These are phyloP conservation scores for Epinotia brunnichana DNA, from an alignment of 2,888 invertebrate genomes.

Conservation along the genomic window DNA sequence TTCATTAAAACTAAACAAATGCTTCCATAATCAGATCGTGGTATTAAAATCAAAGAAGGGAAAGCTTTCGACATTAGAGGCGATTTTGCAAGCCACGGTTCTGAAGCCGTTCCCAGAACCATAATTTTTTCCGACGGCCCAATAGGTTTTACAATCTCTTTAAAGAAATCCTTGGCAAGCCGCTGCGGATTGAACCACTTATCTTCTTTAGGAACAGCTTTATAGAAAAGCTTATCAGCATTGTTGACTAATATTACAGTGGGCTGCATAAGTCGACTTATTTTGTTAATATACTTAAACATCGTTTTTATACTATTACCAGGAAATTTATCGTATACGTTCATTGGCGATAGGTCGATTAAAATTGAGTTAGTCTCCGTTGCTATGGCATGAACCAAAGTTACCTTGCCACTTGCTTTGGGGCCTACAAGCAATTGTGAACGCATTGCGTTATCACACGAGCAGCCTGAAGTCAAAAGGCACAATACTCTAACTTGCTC, in stretches of 20 bases:
- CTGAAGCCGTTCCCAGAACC: conserved; percentile 86
- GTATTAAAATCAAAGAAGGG: conserved; percentile 82
- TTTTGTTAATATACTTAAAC: conserved; percentile 86
- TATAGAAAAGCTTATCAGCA: conserved; percentile 88
- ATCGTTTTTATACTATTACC: conserved; percentile 87
- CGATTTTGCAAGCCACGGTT: conserved; percentile 86
- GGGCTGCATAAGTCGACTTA: conserved; percentile 87
- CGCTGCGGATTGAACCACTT: conserved; percentile 87
- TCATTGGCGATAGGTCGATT: conserved; percentile 89
- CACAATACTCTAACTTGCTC: conserved; percentile 85
- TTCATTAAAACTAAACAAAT: conserved; percentile 81
- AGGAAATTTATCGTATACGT: conserved; percentile 87
- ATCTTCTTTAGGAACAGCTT: conserved; percentile 85
- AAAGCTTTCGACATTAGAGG: conserved; percentile 81
- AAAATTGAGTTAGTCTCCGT: conserved; percentile 89
- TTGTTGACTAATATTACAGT: conserved; percentile 88
- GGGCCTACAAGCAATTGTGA: conserved; percentile 89
- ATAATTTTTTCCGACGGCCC: conserved; percentile 86
- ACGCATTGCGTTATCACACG: conserved; percentile 71
- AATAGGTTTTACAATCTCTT: conserved; percentile 87
- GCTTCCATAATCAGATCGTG: conserved; percentile 84
- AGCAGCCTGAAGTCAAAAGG: conserved; percentile 82
- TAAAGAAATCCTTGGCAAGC: conserved; percentile 86
- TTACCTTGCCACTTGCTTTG: conserved; percentile 87
- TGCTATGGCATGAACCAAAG: conserved; percentile 89